Evolutionary conservation across 53 echinoderm and acorn worm genomes (phyloP).

Genomic region (Mesocentrotus franciscanus): DNA sequence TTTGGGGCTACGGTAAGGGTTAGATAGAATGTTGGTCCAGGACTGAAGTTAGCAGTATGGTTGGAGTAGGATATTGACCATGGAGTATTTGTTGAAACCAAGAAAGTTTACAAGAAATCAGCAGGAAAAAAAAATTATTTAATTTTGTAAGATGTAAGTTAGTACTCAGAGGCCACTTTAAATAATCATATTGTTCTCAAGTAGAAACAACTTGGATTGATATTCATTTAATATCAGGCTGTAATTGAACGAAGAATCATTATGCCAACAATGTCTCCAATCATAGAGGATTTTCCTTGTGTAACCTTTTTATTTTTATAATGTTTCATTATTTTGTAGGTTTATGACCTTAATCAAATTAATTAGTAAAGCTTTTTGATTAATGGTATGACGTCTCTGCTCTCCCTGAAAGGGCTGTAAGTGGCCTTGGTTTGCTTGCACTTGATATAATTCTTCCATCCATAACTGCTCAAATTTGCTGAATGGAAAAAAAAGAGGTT

Average conservation of each 20-base stretch:
- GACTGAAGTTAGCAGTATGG: too few relatives aligned
- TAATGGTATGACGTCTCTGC: not conserved
- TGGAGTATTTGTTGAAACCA: too few relatives aligned
- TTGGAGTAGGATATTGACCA: too few relatives aligned
- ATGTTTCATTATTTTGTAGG: too few relatives aligned
- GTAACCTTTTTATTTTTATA: not conserved
- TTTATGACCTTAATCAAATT: not conserved
- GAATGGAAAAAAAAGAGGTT: not conserved
- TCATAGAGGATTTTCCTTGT: not conserved
- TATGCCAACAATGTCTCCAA: not conserved
- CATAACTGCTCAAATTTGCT: not conserved
- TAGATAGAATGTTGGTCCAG: too few relatives aligned
- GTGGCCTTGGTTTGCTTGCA: not conserved
- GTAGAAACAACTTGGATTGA: not conserved
- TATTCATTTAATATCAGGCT: not conserved
- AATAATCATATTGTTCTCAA: not conserved
- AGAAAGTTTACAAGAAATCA: too few relatives aligned
- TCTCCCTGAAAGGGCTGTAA: not conserved
- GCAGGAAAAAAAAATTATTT: too few relatives aligned
- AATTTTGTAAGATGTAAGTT: too few relatives aligned
- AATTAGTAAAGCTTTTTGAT: not conserved
- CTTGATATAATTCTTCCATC: not conserved
- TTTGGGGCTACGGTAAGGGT: too few relatives aligned
- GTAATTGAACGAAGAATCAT: not conserved
- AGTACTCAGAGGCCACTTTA: not conserved